Evolutionary conservation across 2,888 invertebrate genomes (phyloP), one percentile per base, ranked within the genome.

Genomic region (Xylophagus ater): DNA sequence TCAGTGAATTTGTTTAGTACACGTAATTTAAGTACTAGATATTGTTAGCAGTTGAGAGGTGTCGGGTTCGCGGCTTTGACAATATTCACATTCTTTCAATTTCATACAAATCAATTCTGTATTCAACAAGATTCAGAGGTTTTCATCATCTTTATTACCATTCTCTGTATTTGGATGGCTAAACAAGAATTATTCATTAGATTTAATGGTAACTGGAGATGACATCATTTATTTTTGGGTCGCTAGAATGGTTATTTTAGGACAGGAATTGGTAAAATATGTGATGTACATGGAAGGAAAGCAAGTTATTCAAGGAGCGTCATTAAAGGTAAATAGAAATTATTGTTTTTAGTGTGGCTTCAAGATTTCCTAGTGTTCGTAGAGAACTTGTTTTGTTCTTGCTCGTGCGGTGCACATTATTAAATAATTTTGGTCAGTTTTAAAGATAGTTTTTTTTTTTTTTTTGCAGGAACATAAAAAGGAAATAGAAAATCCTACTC

Each of bases 141-240:
- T 98, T 62, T 94, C 94, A 0, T 92, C 96, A 0, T 84, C 81
- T 0, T 68, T 98, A 26, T 76, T 96, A 51, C 97, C 98, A 0
- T 83, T 98, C 49, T 79, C 93, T 0, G 73, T 78, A 0, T 74
- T 86, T 53, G 93, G 89, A 1, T 97, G 97, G 96, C 93, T 94
- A 0, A 41, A 20, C 24, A 76, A 80, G 51, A 71, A 76, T 30
- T 92, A 89, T 63, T 93, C 96, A 0, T 69, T 90, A 10, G 76
- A 75, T 47, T 59, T 96, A 2, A 78, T 98, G 76, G 90, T 92
- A 57, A 98, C 98, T 0, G 98, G 97, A 1, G 83, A 89, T 61
- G 98, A 98, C 64, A 98, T 98, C 48, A 66, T 97, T 38, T 88
- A 90, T 52, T 93, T 96, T 61, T 98, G 98, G 98, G 93, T 97